Conservation (phyloP, 2,797 vertebrate genomes). For the Pogoniulus pusillus region DNA sequence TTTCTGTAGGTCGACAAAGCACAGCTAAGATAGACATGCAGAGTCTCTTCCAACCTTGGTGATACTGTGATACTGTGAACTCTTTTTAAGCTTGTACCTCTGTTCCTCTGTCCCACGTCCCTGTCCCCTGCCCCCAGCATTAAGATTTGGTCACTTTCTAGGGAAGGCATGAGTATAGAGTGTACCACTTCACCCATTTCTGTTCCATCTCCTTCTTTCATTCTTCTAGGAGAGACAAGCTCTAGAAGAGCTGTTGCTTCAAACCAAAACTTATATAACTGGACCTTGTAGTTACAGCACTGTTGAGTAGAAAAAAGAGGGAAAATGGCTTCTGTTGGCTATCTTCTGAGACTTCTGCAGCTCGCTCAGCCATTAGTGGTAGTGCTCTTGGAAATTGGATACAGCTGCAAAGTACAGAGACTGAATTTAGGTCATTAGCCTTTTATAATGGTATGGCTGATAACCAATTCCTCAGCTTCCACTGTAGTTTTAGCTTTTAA, state of each 20-base stretch:
- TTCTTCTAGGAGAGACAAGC: slow-evolving; percentile 25
- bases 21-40: background rate
- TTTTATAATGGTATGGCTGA: background rate
- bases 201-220: slow-evolving; percentile 50
- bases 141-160: background rate
- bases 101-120: background rate
- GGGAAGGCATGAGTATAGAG: slow-evolving; percentile 21
- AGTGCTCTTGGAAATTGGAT: background rate
- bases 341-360: background rate
- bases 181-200: slow-evolving; percentile 48
- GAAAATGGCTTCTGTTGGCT: background rate
- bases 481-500: background rate
- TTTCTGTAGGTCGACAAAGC: background rate
- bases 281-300: background rate
- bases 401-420: background rate
- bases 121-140: rapidly evolving
- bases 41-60: too few relatives aligned
- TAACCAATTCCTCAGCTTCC: slow-evolving; percentile 18
- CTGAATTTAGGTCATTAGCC: slow-evolving; percentile 15
- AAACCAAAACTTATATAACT: background rate
- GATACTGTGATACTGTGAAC: too few relatives aligned
- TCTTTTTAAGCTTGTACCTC: background rate
- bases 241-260: slow-evolving; percentile 46
- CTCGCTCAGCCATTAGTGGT: background rate
- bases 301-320: background rate